Evolutionary conservation across 2,113 vertebrate species (phyloP), one percentile per base, ranked within the genome.

Genomic region (Eudyptes chrysolophus): DNA sequence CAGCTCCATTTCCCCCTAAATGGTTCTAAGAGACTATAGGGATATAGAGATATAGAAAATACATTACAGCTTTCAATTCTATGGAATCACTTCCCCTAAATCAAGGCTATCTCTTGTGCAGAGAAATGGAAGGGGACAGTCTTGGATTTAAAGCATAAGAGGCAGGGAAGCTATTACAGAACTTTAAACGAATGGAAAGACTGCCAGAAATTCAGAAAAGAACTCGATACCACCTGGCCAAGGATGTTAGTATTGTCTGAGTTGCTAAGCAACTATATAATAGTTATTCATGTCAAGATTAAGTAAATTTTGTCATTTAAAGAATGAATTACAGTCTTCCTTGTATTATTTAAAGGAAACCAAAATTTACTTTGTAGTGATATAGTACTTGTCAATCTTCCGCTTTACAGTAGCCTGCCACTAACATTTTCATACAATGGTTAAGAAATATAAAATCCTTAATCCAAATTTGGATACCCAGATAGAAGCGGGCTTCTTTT

Each of bases 201-300:
- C 19, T 54, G 54, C 32, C 58, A 90, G 82, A 79, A 92, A 94
- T 64, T 90, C 58, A 90, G 66, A 88, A 94, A 84, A 88, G 54
- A 92, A n/a, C 16, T 91, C 1, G 0, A 5, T 69, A 66, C 40
- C 34, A 93, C 70, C 78, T 92, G 84, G 25, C 54, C 81, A 74
- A 69, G 84, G 44, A 86, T 90, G 74, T 87, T 85, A 84, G 54
- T 46, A 80, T 62, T 80, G 68, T 84, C 62, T 74, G 82, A 89
- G 92, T 95, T 97, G 92, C 95, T 94, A 96, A 94, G 95, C 90
- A 95, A 96, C 96, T 48, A 51, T 15, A 4, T 51, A 80, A 61
- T 74, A 77, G 60, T 62, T 88, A 80, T 29, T 96, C 82, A 74
- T 88, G 88, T 94, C 49, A 85, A 85, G 44, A 51, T 80, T 66